phyloP scores from a whole-genome alignment of 2,113 vertebrate species.

The Antechinus stuartii region DNA sequence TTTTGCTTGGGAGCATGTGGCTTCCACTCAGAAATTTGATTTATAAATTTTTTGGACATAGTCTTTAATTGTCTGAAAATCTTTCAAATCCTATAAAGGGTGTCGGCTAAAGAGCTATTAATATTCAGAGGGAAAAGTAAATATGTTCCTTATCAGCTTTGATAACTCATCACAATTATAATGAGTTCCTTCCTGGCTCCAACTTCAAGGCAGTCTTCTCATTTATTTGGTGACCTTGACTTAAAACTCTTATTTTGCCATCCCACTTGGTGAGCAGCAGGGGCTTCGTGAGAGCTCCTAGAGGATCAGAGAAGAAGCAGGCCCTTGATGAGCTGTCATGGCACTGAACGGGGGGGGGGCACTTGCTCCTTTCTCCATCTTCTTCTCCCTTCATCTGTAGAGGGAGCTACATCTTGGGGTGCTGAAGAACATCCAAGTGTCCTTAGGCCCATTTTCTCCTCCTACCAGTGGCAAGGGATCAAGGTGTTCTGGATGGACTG shows the following conservation, averaged over 20 bases:
- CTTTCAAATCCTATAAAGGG: conserved; percentile 30
- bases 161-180: conserved; percentile 26
- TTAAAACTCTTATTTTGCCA: neutral
- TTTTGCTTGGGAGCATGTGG: conserved; percentile 46
- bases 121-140: conserved; percentile 36
- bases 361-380: neutral
- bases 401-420: neutral
- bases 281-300: neutral
- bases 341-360: neutral
- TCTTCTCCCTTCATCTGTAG: neutral
- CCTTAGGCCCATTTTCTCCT: neutral
- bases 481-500: neutral
- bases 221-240: conserved; percentile 14
- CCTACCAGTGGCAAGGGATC: neutral
- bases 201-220: conserved; percentile 10
- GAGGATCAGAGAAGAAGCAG: neutral
- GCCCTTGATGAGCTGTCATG: neutral
- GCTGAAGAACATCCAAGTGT: neutral
- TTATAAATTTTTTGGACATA: conserved; percentile 44
- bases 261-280: conserved; percentile 14
- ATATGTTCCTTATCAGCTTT: conserved; percentile 43
- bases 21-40: conserved; percentile 36
- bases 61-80: conserved; percentile 24
- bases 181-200: conserved; percentile 38
- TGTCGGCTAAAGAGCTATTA: conserved; percentile 7